Evolutionary conservation across 2,888 invertebrate species (phyloP), one percentile per base, ranked within the genome.

Genomic region (Listrodromus nycthemerus): DNA sequence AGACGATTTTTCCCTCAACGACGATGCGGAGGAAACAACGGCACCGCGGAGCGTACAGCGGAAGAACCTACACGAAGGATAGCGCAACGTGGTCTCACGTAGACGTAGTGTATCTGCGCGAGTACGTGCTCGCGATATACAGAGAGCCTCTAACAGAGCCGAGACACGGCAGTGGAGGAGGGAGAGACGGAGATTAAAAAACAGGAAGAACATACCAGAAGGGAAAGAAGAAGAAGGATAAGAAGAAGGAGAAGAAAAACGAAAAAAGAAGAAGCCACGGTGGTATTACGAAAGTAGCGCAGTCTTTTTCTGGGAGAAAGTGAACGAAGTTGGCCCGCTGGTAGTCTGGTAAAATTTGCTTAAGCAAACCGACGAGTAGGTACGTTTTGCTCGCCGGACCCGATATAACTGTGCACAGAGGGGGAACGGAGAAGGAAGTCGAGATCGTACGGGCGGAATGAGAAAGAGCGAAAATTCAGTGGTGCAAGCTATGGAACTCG

Each of bases 61-160:
- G 41, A 41, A 3, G 41, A 41, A 70, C 69, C 58, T 5, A 7
- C 27, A n/a, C 37, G 24, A 33, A 48, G 45, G 58, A 30, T 16
- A 27, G 70, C 70, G 52, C 63, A 84, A 82, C 66, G 69, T 48
- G 24, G 55, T 45, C 84, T 84, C 86, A 84, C 86, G 85, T 85
- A 84, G 50, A 82, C 76, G 50, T 65, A 83, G 77, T 82, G 79
- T 75, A 85, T 86, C 79, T 73, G 77, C 81, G 58, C 55, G 66
- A 63, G 65, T 85, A 86, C 85, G 84, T 84, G 85, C 79, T 77
- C 50, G 81, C 83, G 85, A 84, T 84, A 80, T 80, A 79, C 74
- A 48, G 58, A 80, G 71, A 48, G 61, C 37, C 5, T 27, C 30
- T 6, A 7, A 27, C 63, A 33, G 58, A 55, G 74, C 48, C 75